phyloP scores from a whole-genome alignment of 2,888 invertebrate genomes.

The Tachina lurida region DNA sequence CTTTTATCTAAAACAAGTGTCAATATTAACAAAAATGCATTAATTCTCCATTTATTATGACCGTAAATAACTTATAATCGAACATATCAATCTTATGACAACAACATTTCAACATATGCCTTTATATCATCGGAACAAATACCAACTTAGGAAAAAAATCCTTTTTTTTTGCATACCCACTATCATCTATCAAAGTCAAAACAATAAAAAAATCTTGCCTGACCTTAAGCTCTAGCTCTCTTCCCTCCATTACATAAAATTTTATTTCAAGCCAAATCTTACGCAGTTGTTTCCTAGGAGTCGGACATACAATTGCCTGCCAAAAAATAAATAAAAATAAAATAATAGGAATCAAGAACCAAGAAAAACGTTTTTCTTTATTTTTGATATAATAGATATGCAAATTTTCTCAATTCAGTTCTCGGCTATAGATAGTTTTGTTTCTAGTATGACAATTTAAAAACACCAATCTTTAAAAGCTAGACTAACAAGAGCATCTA shows the following conservation, averaged over 20 bases:
- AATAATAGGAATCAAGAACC: not conserved
- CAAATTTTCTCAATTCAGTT: slow-evolving; percentile 69
- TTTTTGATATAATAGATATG: slow-evolving; percentile 70
- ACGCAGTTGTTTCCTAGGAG: slow-evolving; percentile 28
- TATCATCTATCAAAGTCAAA: slow-evolving; percentile 83
- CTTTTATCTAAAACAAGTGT: slow-evolving; percentile 62
- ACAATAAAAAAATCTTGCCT: slow-evolving; percentile 78
- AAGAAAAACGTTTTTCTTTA: slow-evolving; percentile 33
- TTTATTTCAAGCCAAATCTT: not conserved
- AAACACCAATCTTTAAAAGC: slow-evolving; percentile 68
- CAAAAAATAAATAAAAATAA: not conserved
- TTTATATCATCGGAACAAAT: slow-evolving; percentile 26
- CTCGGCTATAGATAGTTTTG: slow-evolving; percentile 27
- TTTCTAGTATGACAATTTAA: slow-evolving; percentile 61
- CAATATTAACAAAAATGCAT: slow-evolving; percentile 71
- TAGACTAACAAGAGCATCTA: slow-evolving; percentile 73
- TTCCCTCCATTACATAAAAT: not conserved
- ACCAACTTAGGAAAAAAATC: slow-evolving; percentile 15
- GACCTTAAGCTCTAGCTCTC: slow-evolving; percentile 17
- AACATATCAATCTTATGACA: slow-evolving; percentile 68
- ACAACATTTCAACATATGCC: slow-evolving; percentile 58
- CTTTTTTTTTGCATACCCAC: slow-evolving; percentile 66
- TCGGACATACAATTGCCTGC: slow-evolving; percentile 3
- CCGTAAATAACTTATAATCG: slow-evolving; percentile 74
- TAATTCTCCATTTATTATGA: slow-evolving; percentile 73